Percentiles rank a stretch among this genome's conserved stretches.
Evolutionary conservation across 92 coral and sea anemone genomes (phyloP).

Genomic region (Phymanthus crucifer): DNA sequence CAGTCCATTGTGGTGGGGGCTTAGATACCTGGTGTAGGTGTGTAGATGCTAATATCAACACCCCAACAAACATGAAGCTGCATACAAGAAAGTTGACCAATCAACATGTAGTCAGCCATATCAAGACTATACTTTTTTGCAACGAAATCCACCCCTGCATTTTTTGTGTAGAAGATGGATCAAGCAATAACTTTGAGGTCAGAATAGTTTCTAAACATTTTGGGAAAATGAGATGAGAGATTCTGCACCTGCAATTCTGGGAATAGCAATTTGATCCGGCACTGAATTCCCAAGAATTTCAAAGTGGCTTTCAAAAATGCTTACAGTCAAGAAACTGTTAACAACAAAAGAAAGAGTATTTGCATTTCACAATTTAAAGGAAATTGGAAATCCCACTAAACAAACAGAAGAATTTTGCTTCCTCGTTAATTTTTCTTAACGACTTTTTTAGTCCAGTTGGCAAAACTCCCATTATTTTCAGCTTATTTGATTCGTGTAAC

Average conservation of each 20-base stretch:
- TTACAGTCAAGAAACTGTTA: background rate
- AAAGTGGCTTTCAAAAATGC: background rate
- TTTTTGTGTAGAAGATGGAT: too few relatives aligned
- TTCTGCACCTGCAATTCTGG: too few relatives aligned
- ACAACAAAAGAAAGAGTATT: background rate
- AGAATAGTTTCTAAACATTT: too few relatives aligned
- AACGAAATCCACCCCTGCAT: too few relatives aligned
- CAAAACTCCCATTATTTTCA: background rate
- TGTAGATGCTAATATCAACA: background rate
- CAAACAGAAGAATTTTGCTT: background rate
- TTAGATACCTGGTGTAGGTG: background rate
- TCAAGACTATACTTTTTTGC: background rate
- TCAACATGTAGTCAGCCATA: background rate
- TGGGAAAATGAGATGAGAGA: too few relatives aligned
- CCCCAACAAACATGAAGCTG: background rate
- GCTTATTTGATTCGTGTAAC: background rate
- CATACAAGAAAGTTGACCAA: background rate
- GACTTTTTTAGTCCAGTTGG: background rate
- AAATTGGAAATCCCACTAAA: background rate
- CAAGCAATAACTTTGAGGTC: too few relatives aligned
- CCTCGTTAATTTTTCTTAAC: background rate
- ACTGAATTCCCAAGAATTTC: too few relatives aligned
- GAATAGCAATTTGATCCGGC: background rate
- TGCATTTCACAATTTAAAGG: background rate
- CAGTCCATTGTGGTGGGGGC: background rate